Percentiles rank a stretch among this genome's conserved stretches.
Evolutionary conservation across 2,113 vertebrate species (phyloP).

Genomic region (Callocephalon fimbriatum): DNA sequence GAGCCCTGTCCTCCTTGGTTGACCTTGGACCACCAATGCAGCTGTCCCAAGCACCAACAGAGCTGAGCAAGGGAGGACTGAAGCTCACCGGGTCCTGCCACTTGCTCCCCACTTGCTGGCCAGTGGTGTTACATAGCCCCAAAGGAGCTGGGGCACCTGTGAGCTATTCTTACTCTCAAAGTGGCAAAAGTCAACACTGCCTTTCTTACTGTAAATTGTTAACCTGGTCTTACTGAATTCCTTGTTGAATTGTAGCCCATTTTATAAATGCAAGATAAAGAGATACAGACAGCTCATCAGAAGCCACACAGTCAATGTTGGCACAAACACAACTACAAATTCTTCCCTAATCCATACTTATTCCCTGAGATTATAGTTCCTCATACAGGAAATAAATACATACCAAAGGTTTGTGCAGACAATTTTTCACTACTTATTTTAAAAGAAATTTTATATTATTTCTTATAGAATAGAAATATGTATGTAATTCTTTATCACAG

Average conservation of each 20-base stretch:
- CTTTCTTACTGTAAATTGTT: background rate
- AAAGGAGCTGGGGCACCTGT: background rate
- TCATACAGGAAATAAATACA: background rate
- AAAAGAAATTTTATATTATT: background rate
- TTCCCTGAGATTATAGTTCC: background rate
- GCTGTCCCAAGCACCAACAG: fast-evolving
- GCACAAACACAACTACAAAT: background rate
- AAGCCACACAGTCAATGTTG: background rate
- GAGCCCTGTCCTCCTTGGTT: background rate
- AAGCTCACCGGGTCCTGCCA: background rate
- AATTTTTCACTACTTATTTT: background rate
- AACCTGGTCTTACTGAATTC: background rate
- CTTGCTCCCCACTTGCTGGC: background rate
- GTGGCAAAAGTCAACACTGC: background rate
- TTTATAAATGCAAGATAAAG: background rate
- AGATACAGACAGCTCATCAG: background rate
- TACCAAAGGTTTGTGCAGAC: background rate
- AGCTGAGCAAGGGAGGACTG: background rate
- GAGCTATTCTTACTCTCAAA: background rate
- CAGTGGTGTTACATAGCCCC: background rate
- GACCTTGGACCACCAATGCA: background rate
- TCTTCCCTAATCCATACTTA: background rate
- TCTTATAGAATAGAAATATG: background rate
- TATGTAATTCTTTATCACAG: background rate
- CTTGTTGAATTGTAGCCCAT: background rate